Evolutionary conservation across 2,113 vertebrate species (phyloP), one percentile per base, ranked within the genome.

Genomic region (Myotis yumanensis): DNA sequence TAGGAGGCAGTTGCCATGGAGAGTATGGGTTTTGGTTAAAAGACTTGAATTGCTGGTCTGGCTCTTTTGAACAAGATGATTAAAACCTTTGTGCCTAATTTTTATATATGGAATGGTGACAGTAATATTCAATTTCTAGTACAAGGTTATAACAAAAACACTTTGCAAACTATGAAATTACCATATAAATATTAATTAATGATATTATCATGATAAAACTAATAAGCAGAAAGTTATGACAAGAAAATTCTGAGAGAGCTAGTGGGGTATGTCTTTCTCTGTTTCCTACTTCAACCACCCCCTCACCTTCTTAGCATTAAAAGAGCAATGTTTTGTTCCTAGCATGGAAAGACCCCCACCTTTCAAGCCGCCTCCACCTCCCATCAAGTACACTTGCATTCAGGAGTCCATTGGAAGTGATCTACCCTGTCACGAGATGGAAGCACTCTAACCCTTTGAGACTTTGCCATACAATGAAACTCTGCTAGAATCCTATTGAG

Each of bases 281-380:
- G 40, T 92, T 32, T 54, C 37, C 93, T 89, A 66, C 43, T 81
- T 48, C 46, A 46, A 43, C 62, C 18, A 46, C 7, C 11, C 28
- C 76, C 8, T 92, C 43, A 52, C 15, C 25, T 80, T 92, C 93
- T 94, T 68, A 86, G 52, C 48, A 30, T 5, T 96, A 43, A 96
- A 92, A 73, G 37, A 79, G 1, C 23, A 14, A 75, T 95, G 69
- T 96, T 95, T 89, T 93, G 0, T 97, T 97, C 48, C 40, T 87
- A 98, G 98, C 46, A 96, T 98, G 96, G 97, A 98, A 92, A 98
- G 98, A 96, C 98, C 97, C 64, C 98, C 98, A 0, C 87, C 98
- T 81, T 98, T 98, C 97, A 98, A 98, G 97, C 98, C 98, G 5
- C 98, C 94, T 0, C 98, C 97, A 20, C 97, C 97, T 82, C 98